phyloP scores from a whole-genome alignment of 1,140 invertebrate genomes.

The Bicyclus anynana region DNA sequence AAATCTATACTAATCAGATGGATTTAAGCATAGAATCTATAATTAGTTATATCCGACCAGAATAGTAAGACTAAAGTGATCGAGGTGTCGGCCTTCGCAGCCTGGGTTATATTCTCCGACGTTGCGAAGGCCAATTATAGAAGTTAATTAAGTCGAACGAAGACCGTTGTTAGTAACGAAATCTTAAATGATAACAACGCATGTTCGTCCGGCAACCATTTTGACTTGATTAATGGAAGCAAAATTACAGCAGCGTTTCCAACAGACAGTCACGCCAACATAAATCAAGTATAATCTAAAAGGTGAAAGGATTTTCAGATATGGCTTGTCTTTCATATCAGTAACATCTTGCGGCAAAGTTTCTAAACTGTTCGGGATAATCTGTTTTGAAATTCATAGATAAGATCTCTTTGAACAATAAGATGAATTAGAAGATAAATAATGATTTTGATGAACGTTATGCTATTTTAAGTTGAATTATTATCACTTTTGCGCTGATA shows the following conservation, averaged over 20 bases:
- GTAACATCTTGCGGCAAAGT: slow-evolving; percentile 1
- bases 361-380: neutral
- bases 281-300: slow-evolving; percentile 21
- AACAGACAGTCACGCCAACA: slow-evolving; percentile 7
- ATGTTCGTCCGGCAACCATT: slow-evolving; percentile 26
- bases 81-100: slow-evolving; percentile 9
- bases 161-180: slow-evolving; percentile 38
- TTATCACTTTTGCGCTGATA: too few species aligned
- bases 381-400: slow-evolving; percentile 1
- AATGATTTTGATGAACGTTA: neutral
- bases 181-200: slow-evolving; percentile 42
- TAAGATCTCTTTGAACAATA: slow-evolving; percentile 6
- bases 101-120: slow-evolving; percentile 9
- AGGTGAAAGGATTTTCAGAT: slow-evolving; percentile 13
- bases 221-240: slow-evolving; percentile 24
- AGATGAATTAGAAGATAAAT: neutral
- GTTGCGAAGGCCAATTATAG: slow-evolving; percentile 41
- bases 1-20: too few species aligned
- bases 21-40: too few species aligned
- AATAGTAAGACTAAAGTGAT: slow-evolving; percentile 6
- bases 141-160: slow-evolving; percentile 46
- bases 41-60: slow-evolving; percentile 6
- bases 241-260: slow-evolving; percentile 20
- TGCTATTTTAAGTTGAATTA: neutral
- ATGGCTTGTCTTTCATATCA: slow-evolving; percentile 10